These are phyloP conservation scores for Sebastes alutus DNA, from an alignment of 2,797 vertebrate species.

Conservation along the genomic window DNA sequence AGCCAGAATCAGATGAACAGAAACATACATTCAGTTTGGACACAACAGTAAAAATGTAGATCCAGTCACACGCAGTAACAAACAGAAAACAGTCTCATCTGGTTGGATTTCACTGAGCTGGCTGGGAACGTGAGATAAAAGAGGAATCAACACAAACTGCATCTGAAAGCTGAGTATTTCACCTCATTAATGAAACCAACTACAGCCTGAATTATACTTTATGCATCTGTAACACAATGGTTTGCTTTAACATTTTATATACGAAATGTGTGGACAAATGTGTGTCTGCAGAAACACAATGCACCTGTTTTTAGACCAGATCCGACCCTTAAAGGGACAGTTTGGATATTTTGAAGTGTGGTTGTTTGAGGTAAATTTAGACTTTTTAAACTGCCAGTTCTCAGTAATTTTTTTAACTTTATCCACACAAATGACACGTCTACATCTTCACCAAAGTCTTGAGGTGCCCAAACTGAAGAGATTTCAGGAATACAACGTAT, in stretches of 20 bases:
- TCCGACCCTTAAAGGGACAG: neutral
- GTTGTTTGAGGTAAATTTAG: neutral
- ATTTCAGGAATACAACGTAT: too few species aligned
- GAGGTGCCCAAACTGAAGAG: too few species aligned
- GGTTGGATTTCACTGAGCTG: neutral
- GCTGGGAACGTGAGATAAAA: neutral
- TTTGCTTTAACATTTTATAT: neutral
- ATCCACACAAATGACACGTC: too few species aligned
- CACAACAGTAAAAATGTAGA: neutral
- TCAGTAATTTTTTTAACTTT: too few species aligned
- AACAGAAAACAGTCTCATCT: neutral
- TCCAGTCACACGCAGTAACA: neutral
- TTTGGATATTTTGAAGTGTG: neutral
- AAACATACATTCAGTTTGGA: constrained; percentile 19
- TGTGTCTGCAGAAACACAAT: too few species aligned
- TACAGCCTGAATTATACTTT: neutral
- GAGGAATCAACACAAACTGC: neutral
- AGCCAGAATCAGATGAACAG: neutral
- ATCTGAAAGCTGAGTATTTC: neutral
- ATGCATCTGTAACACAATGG: neutral
- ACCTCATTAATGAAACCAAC: neutral
- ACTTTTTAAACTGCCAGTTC: too few species aligned
- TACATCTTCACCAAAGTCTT: too few species aligned
- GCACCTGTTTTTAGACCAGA: neutral
- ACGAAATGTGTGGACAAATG: neutral